These are phyloP conservation scores for Spinus pinus DNA, from an alignment of 2,797 vertebrate genomes.

Conservation along the genomic window DNA sequence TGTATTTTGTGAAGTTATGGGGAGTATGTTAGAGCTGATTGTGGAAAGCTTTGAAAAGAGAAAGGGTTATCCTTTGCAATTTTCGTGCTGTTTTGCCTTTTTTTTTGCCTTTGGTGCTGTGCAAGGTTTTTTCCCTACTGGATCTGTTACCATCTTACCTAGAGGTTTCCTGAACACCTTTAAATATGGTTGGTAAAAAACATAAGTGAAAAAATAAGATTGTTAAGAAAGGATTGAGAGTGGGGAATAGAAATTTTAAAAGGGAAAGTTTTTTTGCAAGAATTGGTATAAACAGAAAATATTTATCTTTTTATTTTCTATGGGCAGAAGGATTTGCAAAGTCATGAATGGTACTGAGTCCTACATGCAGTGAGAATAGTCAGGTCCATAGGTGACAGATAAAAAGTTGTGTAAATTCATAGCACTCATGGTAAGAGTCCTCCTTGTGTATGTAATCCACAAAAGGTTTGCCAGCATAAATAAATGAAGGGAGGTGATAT, in stretches of 20 bases:
- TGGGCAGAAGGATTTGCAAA: not conserved
- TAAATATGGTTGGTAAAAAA: not conserved
- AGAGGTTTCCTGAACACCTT: constrained; percentile 11
- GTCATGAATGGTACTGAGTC: not conserved
- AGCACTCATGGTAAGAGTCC: not conserved
- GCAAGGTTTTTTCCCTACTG: constrained; percentile 6
- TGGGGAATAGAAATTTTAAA: not conserved
- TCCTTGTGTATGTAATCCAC: not conserved
- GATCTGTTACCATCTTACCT: constrained; percentile 4
- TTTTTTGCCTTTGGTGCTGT: constrained; percentile 12
- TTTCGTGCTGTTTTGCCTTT: not conserved
- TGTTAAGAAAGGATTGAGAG: not conserved
- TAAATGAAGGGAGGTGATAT: not conserved
- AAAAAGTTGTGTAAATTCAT: constrained; percentile 1
- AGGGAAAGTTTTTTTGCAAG: not conserved
- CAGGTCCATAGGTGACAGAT: not conserved
- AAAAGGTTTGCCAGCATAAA: not conserved
- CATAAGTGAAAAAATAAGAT: not conserved
- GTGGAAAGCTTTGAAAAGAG: not conserved
- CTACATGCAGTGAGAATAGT: not conserved
- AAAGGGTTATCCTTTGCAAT: not conserved
- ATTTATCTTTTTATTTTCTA: not conserved
- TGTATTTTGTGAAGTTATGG: not conserved
- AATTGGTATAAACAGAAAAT: not conserved
- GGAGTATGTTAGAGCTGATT: not conserved